Base-by-base conservation (phyloP, 64 coral and sea anemone species). In the Montipora foliosa region DNA sequence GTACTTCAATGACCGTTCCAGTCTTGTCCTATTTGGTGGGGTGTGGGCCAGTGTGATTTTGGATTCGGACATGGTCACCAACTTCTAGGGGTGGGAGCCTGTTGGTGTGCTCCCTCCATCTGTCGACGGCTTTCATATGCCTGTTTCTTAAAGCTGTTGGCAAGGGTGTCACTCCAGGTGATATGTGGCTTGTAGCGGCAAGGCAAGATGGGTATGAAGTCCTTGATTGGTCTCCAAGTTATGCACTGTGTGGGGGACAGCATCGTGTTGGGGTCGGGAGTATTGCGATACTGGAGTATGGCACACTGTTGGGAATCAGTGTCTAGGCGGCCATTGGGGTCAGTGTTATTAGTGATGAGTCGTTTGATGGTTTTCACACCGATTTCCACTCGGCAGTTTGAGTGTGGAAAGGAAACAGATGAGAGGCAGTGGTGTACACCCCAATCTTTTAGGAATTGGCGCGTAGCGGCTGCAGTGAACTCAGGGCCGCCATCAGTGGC, bases 21-120 rank as follows among this genome's bases (percentile, higher is more conserved):
- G 79, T 92, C 68, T 92, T 92, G 80, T 92, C 50, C 79, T 47
- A 82, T 82, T 49, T 21, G 4, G 89, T 91, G 4, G 79, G 90
- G 37, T 2, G 1, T 72, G 79, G 78, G 7, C 90, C 90, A 44
- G 67, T 91, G 67, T 91, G 90, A 67, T 83, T 91, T 17, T 91
- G 90, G 22, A 92, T 59, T 2, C 80, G 29, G 1, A 88, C 69
- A 88, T 76, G 87, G 49, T 88, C 19, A 0, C 87, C 87, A 21
- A 88, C 87, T n/a, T 8, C 69, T 11, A 88, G 71, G 68, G 71
- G 87, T 49, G 70, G 71, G 50, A 88, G 50, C 4, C 71, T 17
- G 45, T 81, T 91, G 29, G 77, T 91, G 70, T 91, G 89, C 8
- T 89, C 69, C 5, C 49, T 55, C 87, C 49, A 89, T 21, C 68